Evolutionary conservation across 2,888 invertebrate genomes (phyloP), one percentile per base, ranked within the genome.

Genomic region (Papilio elwesi): DNA sequence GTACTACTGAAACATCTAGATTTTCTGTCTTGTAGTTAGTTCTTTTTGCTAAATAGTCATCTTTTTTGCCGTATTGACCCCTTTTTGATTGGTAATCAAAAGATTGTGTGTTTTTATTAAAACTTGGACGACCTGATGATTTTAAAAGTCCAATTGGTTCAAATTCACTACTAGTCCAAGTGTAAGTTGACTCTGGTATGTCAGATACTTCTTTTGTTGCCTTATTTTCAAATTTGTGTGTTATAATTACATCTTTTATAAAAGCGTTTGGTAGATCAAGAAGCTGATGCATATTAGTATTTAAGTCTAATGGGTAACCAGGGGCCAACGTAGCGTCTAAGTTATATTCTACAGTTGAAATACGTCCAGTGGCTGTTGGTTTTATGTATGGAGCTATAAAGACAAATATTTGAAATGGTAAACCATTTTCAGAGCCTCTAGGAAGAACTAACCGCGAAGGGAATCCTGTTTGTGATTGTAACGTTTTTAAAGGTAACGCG

Each of bases 291-390:
- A 95, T 94, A 71, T 95, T 90, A 78, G 96, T 92, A 26, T 90
- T 89, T 76, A 96, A 95, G 83, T 97, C 97, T 83, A 97, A 94
- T 51, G 97, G 97, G 93, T 95, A 97, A n/a, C 96, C 96, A 79
- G 79, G 96, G 86, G 85, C 94, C 69, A 90, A 77, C 70, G 87
- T 81, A 16, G 86, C 88, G 12, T 80, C 78, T 38, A 82, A 78
- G 77, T 92, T 93, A n/a, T 94, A 82, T 89, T 94, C 82, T 52
- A 81, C 79, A 70, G 74, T 87, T 73, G 78, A 74, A 83, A 87
- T 81, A 93, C 95, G 76, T 36, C 87, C 82, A 57, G 78, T 78
- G 10, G 82, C 47, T 74, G 80, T 77, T 53, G 84, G 78, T 83
- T 93, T 87, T 77, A 94, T 80, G 78, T 80, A 93, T 65, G 96